Percentiles rank a stretch among this genome's conserved stretches.
Evolutionary conservation across 2,797 vertebrate genomes (phyloP).

Genomic region (Heterohyrax brucei): DNA sequence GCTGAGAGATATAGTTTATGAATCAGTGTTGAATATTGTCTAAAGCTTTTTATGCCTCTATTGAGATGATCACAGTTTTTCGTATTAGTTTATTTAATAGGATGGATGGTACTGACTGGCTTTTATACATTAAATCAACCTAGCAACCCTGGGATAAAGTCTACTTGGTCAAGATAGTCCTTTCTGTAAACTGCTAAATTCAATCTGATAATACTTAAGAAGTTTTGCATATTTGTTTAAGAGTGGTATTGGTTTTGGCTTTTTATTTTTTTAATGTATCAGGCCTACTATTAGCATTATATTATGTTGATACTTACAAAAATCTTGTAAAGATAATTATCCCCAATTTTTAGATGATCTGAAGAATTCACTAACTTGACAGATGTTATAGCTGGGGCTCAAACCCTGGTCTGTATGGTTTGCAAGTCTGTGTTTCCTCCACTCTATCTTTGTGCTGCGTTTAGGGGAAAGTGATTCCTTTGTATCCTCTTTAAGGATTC

Average conservation of each 20-base stretch:
- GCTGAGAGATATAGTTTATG: not conserved
- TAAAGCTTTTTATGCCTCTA: slow-evolving; percentile 12
- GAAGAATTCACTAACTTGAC: not conserved
- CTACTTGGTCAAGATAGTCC: not conserved
- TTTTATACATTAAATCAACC: slow-evolving; percentile 11
- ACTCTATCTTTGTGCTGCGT: not conserved
- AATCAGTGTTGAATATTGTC: not conserved
- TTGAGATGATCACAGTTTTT: slow-evolving; percentile 28
- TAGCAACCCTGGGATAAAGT: slow-evolving; percentile 34
- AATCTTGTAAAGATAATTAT: not conserved
- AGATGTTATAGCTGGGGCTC: not conserved
- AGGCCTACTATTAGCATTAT: not conserved
- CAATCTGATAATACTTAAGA: not conserved
- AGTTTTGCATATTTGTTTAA: slow-evolving; percentile 49
- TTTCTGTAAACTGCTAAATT: not conserved
- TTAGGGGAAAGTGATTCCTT: not conserved
- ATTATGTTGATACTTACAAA: slow-evolving; percentile 46
- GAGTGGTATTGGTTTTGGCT: not conserved
- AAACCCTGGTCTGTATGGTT: not conserved
- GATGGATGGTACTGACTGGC: not conserved
- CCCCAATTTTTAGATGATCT: not conserved
- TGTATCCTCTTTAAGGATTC: not conserved
- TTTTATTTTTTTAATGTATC: not conserved
- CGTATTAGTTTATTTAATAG: slow-evolving; percentile 31
- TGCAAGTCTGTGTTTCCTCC: not conserved